These are phyloP conservation scores for Cotesia congregata DNA, from an alignment of 2,888 invertebrate genomes.

Conservation along the genomic window DNA sequence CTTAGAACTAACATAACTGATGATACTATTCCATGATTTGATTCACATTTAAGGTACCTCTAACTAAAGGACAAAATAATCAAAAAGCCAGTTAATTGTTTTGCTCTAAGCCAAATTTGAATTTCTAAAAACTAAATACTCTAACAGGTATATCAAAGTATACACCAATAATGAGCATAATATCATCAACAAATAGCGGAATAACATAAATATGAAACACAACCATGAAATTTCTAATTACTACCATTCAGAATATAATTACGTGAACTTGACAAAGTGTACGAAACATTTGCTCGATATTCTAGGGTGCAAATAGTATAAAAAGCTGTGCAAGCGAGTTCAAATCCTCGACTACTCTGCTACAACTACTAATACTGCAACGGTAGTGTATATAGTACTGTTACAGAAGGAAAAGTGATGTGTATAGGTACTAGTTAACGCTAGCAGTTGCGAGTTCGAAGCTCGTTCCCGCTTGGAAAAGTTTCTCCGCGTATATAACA, in stretches of 20 bases:
- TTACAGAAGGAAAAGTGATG: neutral
- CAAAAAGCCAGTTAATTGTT: no score
- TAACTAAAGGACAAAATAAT: no score
- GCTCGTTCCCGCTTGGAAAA: slow-evolving; percentile 30
- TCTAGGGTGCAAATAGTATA: neutral
- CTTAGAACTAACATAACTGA: no score
- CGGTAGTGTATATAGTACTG: neutral
- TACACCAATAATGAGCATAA: no score
- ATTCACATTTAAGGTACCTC: no score
- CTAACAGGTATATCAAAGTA: no score
- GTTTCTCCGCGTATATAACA: slow-evolving; percentile 37
- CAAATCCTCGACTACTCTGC: neutral
- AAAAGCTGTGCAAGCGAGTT: neutral
- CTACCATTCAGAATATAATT: neutral
- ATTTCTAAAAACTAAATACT: no score
- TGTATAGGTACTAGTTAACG: slow-evolving; percentile 27
- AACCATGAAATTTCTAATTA: neutral
- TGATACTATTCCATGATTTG: no score
- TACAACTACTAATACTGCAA: neutral
- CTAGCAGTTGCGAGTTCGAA: slow-evolving; percentile 10
- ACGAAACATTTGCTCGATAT: slow-evolving; percentile 1
- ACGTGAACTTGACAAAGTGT: neutral
- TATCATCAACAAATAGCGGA: neutral
- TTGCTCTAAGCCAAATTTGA: no score
- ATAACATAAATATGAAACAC: neutral